Evolutionary conservation across 2,113 vertebrate species (phyloP), one percentile per base, ranked within the genome.

Genomic region (Oreochromis spilurus): DNA sequence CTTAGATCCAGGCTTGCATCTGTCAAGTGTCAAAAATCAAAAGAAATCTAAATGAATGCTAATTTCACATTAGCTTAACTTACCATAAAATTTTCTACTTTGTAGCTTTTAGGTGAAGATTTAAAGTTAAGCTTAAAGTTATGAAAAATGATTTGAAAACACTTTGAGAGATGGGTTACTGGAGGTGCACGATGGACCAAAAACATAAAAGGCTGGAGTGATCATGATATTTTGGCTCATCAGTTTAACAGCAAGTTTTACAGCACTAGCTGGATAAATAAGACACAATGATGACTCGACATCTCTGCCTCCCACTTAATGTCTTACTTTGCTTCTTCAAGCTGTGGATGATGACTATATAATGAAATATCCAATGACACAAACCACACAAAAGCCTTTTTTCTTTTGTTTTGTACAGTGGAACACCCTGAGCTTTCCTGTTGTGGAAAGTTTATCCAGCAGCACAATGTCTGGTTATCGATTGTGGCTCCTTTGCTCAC

Each of bases 391-490:
- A 43, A 48, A 79, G 26, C 31, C 36, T 81, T 72, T 78, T 62
- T 55, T 67, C 50, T 70, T 72, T 75, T 29, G 1, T 75, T 75
- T 0, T 12, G 31, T 53, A 77, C 29, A 31, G 50, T 9, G 72
- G 31, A 83, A 86, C 50, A 45, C 79, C 6, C 21, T 9, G 60
- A 81, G 84, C 40, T 80, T 36, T 40, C 78, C 78, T 52, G 4
- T 34, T 2, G 11, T 24, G 55, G 85, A 57, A 79, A 89, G 50
- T 45, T 70, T 83, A 85, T 81, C 62, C 29, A 10, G 72, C 78
- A 58, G 84, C 60, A 34, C 82, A 14, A 8, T 17, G 83, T 83
- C 81, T 57, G 17, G 21, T 50, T 72, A 93, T 88, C 7, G 82
- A 87, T 88, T 81, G 60, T 40, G 79, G 57, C 78, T 89, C 57